Conservation (phyloP, 2,797 vertebrate species). For the Amblyopsis hoosieri region DNA sequence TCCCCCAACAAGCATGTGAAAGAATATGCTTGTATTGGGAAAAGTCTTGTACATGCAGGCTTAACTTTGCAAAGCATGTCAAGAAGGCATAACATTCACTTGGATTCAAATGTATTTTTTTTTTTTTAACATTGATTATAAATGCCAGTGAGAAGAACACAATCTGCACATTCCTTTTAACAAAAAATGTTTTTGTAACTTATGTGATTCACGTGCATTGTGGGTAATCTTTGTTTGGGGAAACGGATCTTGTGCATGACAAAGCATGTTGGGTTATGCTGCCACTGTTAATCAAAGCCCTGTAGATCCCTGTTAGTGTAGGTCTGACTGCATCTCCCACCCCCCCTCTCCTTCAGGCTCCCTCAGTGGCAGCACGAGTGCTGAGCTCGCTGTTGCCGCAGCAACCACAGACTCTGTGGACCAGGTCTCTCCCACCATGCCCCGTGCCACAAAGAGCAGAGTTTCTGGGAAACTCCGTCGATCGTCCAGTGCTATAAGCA, state of each 20-base stretch:
- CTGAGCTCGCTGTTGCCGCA: slow-evolving; percentile 64
- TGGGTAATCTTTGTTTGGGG: slow-evolving; percentile 45
- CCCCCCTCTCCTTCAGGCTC: slow-evolving; percentile 74
- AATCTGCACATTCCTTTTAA: neutral
- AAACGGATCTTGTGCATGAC: slow-evolving; percentile 58
- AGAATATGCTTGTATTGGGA: slow-evolving; percentile 11
- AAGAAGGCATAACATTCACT: slow-evolving; percentile 42
- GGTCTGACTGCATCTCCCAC: slow-evolving; percentile 17
- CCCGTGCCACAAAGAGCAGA: slow-evolving; percentile 74
- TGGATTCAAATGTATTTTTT: slow-evolving; percentile 22
- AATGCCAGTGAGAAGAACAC: slow-evolving; percentile 9
- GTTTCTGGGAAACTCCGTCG: slow-evolving; percentile 78
- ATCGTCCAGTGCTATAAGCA: slow-evolving; percentile 82
- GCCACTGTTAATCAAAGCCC: slow-evolving; percentile 10
- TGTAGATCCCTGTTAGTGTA: neutral
- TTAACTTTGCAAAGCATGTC: slow-evolving; percentile 57
- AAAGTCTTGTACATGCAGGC: slow-evolving; percentile 37
- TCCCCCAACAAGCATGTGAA: slow-evolving; percentile 35
- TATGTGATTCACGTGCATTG: slow-evolving; percentile 22
- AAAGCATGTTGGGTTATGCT: slow-evolving; percentile 54
- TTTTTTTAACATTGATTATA: slow-evolving; percentile 21
- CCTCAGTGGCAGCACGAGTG: slow-evolving; percentile 78
- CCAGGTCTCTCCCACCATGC: slow-evolving; percentile 75
- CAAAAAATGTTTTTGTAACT: slow-evolving; percentile 42
- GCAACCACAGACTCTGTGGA: slow-evolving; percentile 51